Percentiles rank a stretch among this genome's conserved stretches.
Conservation (phyloP, 2,888 invertebrate species). For the Melanchra persicariae region DNA sequence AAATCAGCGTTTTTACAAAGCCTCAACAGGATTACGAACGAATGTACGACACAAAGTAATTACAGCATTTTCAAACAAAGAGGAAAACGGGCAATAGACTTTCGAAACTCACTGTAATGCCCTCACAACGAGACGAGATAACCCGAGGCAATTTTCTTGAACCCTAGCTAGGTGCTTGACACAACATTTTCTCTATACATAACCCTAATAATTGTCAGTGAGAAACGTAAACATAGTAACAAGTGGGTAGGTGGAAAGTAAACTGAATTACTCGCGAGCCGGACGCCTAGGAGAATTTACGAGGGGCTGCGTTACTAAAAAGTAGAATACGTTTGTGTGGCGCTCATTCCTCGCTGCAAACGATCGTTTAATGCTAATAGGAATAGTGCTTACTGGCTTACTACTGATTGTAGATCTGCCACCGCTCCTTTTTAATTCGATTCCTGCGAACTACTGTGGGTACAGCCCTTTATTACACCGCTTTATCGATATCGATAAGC, state of each 20-base stretch:
- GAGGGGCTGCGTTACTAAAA: conserved; percentile 77
- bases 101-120: conserved; percentile 41
- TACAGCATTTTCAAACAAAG: conserved; percentile 38
- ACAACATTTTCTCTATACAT: conserved; percentile 50
- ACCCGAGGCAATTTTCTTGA: conserved; percentile 47
- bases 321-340: conserved; percentile 65
- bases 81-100: conserved; percentile 38
- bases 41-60: conserved; percentile 41
- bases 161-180: conserved; percentile 34
- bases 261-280: conserved; percentile 72
- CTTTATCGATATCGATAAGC: conserved; percentile 22
- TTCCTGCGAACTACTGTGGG: conserved; percentile 35
- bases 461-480: conserved; percentile 9
- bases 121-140: conserved; percentile 48
- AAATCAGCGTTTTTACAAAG: conserved; percentile 39
- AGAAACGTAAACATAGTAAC: conserved; percentile 58
- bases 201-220: conserved; percentile 65
- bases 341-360: conserved; percentile 72
- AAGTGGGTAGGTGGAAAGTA: conserved; percentile 59
- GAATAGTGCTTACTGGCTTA: conserved; percentile 82
- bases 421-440: conserved; percentile 55
- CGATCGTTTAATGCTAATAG: conserved; percentile 83
- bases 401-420: conserved; percentile 70
- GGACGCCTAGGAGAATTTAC: conserved; percentile 78
- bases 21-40: conserved; percentile 20